These are phyloP conservation scores for Sarcoramphus papa DNA, from an alignment of 2,797 vertebrate species.

Conservation along the genomic window DNA sequence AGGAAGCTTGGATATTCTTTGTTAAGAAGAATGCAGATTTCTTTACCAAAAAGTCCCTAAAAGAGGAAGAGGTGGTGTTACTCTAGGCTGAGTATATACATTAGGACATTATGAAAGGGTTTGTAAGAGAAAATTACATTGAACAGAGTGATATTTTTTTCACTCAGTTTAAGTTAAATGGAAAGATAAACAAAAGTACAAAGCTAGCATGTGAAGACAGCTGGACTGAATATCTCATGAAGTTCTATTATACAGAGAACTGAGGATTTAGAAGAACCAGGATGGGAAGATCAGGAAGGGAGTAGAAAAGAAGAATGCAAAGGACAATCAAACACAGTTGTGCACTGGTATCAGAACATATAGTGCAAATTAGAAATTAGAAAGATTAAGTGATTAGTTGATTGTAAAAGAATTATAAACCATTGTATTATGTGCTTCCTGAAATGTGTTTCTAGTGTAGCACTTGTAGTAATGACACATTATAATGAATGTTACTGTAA, in stretches of 20 bases:
- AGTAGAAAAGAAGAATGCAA: background rate
- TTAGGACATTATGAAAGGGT: background rate
- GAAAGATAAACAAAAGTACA: background rate
- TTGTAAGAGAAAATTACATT: background rate
- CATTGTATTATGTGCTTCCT: accelerated
- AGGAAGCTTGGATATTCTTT: background rate
- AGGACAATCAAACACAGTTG: background rate
- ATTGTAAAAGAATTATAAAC: background rate
- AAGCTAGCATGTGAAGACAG: background rate
- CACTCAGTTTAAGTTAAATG: background rate
- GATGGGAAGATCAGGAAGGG: background rate
- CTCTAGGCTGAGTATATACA: background rate
- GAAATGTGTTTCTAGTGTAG: background rate
- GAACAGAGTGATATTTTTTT: background rate
- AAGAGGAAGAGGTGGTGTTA: background rate
- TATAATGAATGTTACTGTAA: background rate
- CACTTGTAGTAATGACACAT: background rate
- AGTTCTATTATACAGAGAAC: background rate
- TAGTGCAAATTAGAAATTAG: background rate
- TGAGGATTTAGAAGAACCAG: background rate
- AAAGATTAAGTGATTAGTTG: background rate
- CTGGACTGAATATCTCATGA: background rate
- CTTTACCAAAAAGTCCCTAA: background rate
- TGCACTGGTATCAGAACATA: background rate
- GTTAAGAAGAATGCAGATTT: background rate